These are phyloP conservation scores for Cosmia pyralina DNA, from an alignment of 2,888 invertebrate species.

Conservation along the genomic window DNA sequence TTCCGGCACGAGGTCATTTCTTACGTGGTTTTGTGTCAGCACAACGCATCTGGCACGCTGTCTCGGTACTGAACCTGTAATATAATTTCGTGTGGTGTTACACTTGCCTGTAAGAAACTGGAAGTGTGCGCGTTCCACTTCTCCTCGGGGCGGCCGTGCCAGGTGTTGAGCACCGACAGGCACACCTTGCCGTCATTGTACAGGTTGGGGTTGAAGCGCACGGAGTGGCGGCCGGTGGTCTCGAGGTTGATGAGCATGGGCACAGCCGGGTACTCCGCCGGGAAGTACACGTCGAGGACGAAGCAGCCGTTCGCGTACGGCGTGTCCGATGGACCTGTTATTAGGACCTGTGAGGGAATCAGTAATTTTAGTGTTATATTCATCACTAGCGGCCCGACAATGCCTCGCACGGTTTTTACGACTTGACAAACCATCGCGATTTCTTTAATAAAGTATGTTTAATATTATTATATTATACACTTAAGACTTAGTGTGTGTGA, in stretches of 20 bases:
- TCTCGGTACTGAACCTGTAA: no score
- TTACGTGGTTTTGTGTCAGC: no score
- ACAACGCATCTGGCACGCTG: no score
- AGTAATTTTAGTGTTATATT: not conserved
- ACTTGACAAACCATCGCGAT: not conserved
- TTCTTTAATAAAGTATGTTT: not conserved
- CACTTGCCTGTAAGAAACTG: constrained; percentile 94
- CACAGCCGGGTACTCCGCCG: constrained; percentile 94
- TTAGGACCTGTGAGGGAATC: constrained; percentile 92
- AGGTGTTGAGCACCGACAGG: constrained; percentile 98
- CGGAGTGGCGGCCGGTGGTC: constrained; percentile 96
- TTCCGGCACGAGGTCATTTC: no score
- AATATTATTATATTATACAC: no score
- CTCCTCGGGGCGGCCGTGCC: constrained; percentile 99
- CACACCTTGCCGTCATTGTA: constrained; percentile 98
- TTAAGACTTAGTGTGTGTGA: no score
- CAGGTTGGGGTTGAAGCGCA: constrained; percentile 97
- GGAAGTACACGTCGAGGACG: constrained; percentile 97
- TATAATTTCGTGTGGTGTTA: not conserved
- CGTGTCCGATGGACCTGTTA: constrained; percentile 97
- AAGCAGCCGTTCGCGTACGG: constrained; percentile 98
- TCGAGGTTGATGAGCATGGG: constrained; percentile 97
- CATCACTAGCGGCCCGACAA: not conserved
- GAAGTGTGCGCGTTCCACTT: constrained; percentile 99
- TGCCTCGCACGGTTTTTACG: not conserved